A percentile compares a stretch with the other conserved stretches of the same genome.
Conservation (phyloP, 2,797 vertebrate species). For the Pelodytes ibericus region DNA sequence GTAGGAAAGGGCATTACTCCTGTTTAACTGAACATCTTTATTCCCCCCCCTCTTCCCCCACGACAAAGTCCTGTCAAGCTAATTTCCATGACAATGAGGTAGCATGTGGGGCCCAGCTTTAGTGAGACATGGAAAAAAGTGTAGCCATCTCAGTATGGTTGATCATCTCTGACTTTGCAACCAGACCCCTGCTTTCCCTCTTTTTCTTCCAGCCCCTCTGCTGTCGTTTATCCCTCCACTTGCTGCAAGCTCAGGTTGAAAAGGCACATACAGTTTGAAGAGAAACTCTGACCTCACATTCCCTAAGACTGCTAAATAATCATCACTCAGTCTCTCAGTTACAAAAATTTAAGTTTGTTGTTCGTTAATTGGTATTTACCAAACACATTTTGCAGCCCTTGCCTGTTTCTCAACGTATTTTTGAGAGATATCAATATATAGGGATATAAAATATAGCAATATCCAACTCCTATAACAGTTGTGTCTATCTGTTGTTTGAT, state of each 20-base stretch:
- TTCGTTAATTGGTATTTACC: no score
- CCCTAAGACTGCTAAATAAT: neutral
- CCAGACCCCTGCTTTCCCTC: constrained; percentile 12
- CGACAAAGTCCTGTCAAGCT: constrained; percentile 61
- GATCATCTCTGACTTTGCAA: constrained; percentile 38
- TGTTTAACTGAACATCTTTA: constrained; percentile 30
- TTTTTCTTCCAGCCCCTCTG: neutral
- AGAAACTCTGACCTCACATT: neutral
- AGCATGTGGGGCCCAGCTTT: constrained; percentile 82
- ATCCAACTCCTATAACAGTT: no score
- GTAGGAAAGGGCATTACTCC: neutral
- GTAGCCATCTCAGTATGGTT: constrained; percentile 69
- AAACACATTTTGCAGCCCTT: no score
- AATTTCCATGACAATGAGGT: constrained; percentile 98
- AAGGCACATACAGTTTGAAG: no score
- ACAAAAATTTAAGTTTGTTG: no score
- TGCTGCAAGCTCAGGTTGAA: neutral
- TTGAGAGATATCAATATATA: no score
- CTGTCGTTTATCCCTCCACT: constrained; percentile 15
- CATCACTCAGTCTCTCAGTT: neutral
- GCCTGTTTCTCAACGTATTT: no score
- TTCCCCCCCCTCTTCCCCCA: constrained; percentile 21
- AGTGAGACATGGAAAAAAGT: constrained; percentile 76
- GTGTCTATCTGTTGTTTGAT: no score
- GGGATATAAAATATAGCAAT: no score